phyloP scores from a whole-genome alignment of 2,797 vertebrate genomes.

The Microctenopoma steveboyesi region DNA sequence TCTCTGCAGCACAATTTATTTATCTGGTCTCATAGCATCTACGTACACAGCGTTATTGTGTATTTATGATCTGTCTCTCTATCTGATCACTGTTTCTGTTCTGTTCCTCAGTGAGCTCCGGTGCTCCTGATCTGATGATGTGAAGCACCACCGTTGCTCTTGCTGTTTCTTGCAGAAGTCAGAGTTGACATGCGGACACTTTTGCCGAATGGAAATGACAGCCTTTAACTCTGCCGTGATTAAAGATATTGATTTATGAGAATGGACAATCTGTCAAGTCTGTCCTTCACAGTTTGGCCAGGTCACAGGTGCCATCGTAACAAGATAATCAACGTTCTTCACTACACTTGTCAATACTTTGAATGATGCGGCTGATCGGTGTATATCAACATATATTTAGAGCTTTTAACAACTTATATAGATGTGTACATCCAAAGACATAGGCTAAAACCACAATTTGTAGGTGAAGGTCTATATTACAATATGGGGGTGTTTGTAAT shows the following conservation, averaged over 20 bases:
- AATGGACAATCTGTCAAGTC: constrained; percentile 38
- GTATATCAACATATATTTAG: too few species aligned
- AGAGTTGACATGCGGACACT: constrained; percentile 10
- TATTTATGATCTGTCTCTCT: background rate
- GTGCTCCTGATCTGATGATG: constrained; percentile 35
- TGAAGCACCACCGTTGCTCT: constrained; percentile 10
- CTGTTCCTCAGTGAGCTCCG: constrained; percentile 17
- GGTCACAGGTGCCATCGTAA: background rate
- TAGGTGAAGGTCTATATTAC: background rate
- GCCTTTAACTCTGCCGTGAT: constrained; percentile 24
- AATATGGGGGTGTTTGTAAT: background rate
- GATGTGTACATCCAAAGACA: too few species aligned
- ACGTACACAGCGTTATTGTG: constrained; percentile 7
- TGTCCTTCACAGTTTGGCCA: constrained; percentile 7
- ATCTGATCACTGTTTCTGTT: constrained; percentile 31
- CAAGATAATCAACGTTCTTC: too few species aligned
- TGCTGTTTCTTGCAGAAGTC: constrained; percentile 1
- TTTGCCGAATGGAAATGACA: constrained; percentile 13
- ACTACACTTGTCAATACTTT: too few species aligned
- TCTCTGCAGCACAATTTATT: background rate
- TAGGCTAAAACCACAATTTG: background rate
- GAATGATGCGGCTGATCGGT: too few species aligned
- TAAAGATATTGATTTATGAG: constrained; percentile 42
- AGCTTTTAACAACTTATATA: background rate
- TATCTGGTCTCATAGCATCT: constrained; percentile 8